Conservation (phyloP, 2,113 vertebrate species). For the Oreochromis aureus region DNA sequence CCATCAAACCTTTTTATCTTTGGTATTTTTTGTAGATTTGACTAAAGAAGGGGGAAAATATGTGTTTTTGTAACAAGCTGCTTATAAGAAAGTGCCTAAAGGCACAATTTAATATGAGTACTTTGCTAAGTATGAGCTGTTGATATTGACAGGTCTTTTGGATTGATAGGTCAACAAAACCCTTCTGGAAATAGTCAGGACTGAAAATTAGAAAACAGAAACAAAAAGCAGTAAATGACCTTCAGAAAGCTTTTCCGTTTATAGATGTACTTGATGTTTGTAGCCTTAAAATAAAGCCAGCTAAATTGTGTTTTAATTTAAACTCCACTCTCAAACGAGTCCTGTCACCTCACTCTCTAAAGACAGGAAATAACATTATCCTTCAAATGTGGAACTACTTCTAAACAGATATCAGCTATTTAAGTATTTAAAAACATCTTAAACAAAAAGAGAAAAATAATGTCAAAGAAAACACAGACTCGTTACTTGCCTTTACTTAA, state of each 20-base stretch:
- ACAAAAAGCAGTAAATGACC: background rate
- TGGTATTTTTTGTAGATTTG: background rate
- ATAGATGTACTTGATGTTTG: background rate
- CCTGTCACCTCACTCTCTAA: background rate
- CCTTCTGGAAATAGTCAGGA: background rate
- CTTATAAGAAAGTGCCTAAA: too few species aligned
- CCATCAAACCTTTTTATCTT: background rate
- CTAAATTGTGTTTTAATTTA: background rate
- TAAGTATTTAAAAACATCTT: background rate
- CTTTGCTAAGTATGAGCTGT: too few species aligned
- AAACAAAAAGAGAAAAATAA: background rate
- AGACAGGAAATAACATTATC: background rate
- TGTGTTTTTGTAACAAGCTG: background rate
- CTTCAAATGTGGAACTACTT: background rate
- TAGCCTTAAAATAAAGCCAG: background rate
- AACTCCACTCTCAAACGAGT: background rate
- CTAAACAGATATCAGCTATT: background rate
- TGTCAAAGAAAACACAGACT: conserved; percentile 1
- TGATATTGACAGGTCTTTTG: too few species aligned
- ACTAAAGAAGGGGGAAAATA: background rate
- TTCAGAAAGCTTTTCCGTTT: fast-evolving
- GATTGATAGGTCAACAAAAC: background rate
- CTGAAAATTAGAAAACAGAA: background rate
- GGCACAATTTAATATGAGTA: too few species aligned
- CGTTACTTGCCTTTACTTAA: conserved; percentile 37